Evolutionary conservation across 2,113 vertebrate genomes (phyloP), one percentile per base, ranked within the genome.

Genomic region (Chamaetylas fuelleborni): DNA sequence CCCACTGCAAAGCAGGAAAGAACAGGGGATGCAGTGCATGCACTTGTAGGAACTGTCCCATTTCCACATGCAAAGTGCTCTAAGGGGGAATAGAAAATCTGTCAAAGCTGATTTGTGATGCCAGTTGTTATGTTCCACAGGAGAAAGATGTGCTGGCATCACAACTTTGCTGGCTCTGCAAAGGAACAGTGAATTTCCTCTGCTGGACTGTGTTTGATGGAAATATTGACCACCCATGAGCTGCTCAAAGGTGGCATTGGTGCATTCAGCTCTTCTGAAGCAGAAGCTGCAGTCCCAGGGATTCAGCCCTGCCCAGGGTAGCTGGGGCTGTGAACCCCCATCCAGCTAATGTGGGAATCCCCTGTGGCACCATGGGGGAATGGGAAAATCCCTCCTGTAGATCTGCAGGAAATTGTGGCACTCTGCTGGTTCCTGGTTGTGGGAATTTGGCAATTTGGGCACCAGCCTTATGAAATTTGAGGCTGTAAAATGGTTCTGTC

Each of bases 11-110:
- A 43, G 6, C 33, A 43, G 33, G 24, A 31, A 43, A 29, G 57
- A 79, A 31, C 1, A 7, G 51, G 15, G 42, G 5, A 5, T 19
- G 64, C 40, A 26, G 43, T 0, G 0, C 10, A 40, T 47, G 87
- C 66, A 64, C 77, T 50, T 61, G 48, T 38, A 65, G 53, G 43
- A 74, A 66, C 47, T 28, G 50, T 15, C 34, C 65, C 18, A 1
- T n/a, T 73, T 36, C 56, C 74, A 72, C 33, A 26, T 12, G 26
- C 53, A 36, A 60, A 67, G 36, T 12, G 33, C 53, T 67, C 33
- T 22, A 14, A 60, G 62, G 3, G 18, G 33, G 14, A 86, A 67
- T 5, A 50, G 53, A 51, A 77, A 14, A 67, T 18, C 36, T 36
- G 2, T 36, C 26, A 36, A 31, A 86, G 36, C 31, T 36, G 36